Evolutionary conservation across 2,797 vertebrate species (phyloP), one percentile per base, ranked within the genome.

Genomic region (Synaphobranchus kaupii): DNA sequence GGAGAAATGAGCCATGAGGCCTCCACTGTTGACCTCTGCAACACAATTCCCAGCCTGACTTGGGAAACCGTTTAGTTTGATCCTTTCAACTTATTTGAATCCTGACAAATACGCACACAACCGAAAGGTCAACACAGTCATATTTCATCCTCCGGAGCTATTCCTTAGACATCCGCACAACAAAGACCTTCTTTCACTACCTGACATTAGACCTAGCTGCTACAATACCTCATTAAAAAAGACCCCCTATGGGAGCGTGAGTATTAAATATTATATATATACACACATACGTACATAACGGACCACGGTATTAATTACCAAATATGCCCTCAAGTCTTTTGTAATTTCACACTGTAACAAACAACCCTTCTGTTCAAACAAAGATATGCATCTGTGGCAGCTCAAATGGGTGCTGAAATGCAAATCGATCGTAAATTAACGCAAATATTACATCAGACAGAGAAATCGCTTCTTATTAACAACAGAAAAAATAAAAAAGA

Each of bases 81-180:
- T 98, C 97, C 97, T 97, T 98, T 97, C 96, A 96, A 97, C 97
- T 97, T 97, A 97, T 97, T 97, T 97, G 96, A 97, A 97, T 98
- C 96, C 96, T 95, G 97, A 98, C 97, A 98, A 97, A 99, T 97
- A 97, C 96, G 96, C 96, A 97, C 97, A 97, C 96, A 97, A 97
- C 96, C 95, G 94, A 98, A 98, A 98, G 98, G 98, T 98, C 98
- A 98, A 94, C 93, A 90, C 95, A 97, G 97, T 96, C 96, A 97
- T 97, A 97, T 97, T 98, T 98, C 96, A 97, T 97, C 96, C 96
- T 97, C 96, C 92, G 92, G 94, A 96, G 96, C 96, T 96, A 95
- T 96, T 96, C 95, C 94, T 95, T 95, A 97, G 97, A 97, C 96
- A 97, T 97, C 95, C 96, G 96, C 96, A 97, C 96, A 97, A 97